Evolutionary conservation across 2,888 invertebrate genomes (phyloP).

Genomic region (Macrosiphum euphorbiae): DNA sequence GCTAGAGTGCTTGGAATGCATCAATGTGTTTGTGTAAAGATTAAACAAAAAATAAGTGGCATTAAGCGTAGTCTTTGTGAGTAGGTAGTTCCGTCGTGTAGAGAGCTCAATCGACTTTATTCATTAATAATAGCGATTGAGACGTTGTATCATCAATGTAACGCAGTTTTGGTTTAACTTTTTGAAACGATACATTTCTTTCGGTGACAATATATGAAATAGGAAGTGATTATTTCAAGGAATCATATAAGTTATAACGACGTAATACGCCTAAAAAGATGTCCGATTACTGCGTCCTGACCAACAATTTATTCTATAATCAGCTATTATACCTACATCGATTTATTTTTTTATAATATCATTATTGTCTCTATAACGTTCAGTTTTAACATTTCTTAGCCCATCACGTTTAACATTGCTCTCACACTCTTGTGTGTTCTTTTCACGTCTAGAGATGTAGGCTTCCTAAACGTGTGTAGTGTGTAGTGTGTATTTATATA

Average conservation of each 20-base stretch:
- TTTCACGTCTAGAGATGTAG: slow-evolving; percentile 16
- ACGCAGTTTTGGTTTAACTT: background rate
- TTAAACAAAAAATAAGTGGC: background rate
- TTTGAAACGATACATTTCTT: background rate
- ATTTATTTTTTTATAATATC: background rate
- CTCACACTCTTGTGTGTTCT: background rate
- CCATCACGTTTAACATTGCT: slow-evolving; percentile 18
- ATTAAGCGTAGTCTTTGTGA: background rate
- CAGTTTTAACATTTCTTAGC: background rate
- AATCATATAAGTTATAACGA: background rate
- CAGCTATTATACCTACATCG: too few relatives aligned
- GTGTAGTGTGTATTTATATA: background rate
- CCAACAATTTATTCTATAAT: background rate
- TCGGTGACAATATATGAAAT: background rate
- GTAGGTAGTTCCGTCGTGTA: background rate
- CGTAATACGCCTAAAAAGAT: background rate
- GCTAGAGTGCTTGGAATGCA: background rate
- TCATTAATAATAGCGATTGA: background rate
- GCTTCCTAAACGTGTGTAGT: background rate
- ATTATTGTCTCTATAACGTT: background rate
- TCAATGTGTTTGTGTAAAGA: background rate
- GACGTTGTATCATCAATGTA: background rate
- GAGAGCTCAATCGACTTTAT: background rate
- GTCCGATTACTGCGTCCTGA: background rate
- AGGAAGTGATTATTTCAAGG: background rate